These are phyloP conservation scores for Archips crataeganus DNA, from an alignment of 2,888 invertebrate species.

Conservation along the genomic window DNA sequence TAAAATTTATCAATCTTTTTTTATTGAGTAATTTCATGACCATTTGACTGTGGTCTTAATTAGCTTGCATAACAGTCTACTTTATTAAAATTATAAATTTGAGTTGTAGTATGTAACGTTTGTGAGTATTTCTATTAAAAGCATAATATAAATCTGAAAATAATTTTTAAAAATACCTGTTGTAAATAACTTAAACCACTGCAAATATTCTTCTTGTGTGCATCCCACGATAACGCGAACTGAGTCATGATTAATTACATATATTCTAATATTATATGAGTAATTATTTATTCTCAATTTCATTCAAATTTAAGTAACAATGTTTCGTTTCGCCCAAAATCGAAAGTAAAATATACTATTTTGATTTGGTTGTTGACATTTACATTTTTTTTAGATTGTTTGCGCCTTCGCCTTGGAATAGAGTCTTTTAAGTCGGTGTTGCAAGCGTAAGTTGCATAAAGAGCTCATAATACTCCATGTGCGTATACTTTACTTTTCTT, in stretches of 20 bases:
- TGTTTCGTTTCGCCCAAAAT: no score
- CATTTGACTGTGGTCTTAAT: no score
- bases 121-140: neutral
- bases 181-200: conserved; percentile 41
- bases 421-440: neutral
- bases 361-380: neutral
- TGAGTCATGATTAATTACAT: conserved; percentile 41
- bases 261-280: conserved; percentile 1
- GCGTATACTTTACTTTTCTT: neutral
- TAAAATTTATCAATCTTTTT: no score
- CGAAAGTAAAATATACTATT: neutral
- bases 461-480: neutral
- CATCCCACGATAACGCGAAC: conserved; percentile 46
- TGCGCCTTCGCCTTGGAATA: no score
- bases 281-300: no score
- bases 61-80: no score
- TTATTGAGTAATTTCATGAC: no score
- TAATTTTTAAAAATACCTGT: conserved; percentile 30
- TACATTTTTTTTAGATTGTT: neutral
- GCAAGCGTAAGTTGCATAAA: neutral
- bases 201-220: conserved; percentile 45
- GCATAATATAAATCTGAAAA: neutral
- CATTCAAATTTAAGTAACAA: no score
- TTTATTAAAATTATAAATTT: no score
- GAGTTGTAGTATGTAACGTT: neutral